These are phyloP conservation scores for Pseudonaja textilis DNA, from an alignment of 2,113 vertebrate species.

Conservation along the genomic window DNA sequence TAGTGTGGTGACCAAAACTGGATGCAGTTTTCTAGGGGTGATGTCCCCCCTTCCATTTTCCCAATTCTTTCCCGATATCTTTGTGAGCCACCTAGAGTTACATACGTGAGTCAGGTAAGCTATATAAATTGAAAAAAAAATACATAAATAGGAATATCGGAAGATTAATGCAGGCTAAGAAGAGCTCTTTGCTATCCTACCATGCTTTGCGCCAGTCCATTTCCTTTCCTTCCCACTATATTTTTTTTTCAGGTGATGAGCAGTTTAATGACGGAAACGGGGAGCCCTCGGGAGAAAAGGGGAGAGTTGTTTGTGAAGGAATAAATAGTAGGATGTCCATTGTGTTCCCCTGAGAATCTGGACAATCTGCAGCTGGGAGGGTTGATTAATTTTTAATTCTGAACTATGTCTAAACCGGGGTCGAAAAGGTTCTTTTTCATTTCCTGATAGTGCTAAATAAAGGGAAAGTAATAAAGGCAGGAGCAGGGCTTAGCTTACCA, in stretches of 20 bases:
- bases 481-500: neutral
- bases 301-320: neutral
- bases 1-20: no score
- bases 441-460: slow-evolving; percentile 26
- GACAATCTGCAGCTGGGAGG: neutral
- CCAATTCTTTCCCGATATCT: neutral
- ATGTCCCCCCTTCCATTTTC: no score
- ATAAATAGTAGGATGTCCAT: neutral
- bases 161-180: neutral
- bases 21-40: no score
- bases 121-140: neutral
- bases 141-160: neutral
- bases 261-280: neutral
- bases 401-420: neutral
- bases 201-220: neutral
- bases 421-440: slow-evolving; percentile 14
- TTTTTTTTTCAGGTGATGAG: neutral
- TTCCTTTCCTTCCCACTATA: neutral
- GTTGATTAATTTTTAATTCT: slow-evolving; percentile 39
- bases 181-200: neutral
- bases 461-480: neutral
- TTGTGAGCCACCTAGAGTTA: neutral
- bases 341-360: neutral
- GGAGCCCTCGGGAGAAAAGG: neutral
- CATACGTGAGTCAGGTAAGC: neutral